Conservation (phyloP, 2,113 vertebrate species). For the Isichthys henryi region DNA sequence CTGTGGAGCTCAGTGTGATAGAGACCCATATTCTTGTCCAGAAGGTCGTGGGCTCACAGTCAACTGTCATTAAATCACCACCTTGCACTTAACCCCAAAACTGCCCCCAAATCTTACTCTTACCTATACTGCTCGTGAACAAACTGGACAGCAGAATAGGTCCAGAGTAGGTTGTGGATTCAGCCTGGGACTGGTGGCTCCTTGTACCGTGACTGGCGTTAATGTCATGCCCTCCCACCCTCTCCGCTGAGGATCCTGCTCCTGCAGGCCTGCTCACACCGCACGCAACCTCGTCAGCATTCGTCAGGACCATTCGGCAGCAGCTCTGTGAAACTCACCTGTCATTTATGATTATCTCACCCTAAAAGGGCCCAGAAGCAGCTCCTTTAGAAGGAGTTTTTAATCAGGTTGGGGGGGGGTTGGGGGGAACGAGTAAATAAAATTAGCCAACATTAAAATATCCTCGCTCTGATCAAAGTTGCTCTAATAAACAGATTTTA, state of each 20-base stretch:
- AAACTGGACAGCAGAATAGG: neutral
- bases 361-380: conserved; percentile 40
- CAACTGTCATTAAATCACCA: neutral
- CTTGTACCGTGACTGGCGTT: neutral
- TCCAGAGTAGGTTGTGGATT: neutral
- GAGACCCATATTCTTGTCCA: neutral
- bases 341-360: conserved; percentile 59
- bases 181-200: neutral
- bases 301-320: conserved; percentile 27
- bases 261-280: conserved; percentile 29
- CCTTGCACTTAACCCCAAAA: neutral
- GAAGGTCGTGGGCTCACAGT: neutral
- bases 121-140: neutral
- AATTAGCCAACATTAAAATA: conserved; percentile 72
- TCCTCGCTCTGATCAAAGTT: conserved; percentile 67
- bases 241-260: neutral
- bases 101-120: neutral
- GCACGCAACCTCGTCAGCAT: conserved; percentile 46
- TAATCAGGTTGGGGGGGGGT: conserved; percentile 56
- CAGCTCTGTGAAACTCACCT: conserved; percentile 37
- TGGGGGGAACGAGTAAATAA: conserved; percentile 59
- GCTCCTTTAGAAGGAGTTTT: conserved; percentile 10
- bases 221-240: neutral
- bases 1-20: neutral
- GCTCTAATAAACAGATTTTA: conserved; percentile 63